Conservation (phyloP, 2,797 vertebrate species). For the Choloepus didactylus region DNA sequence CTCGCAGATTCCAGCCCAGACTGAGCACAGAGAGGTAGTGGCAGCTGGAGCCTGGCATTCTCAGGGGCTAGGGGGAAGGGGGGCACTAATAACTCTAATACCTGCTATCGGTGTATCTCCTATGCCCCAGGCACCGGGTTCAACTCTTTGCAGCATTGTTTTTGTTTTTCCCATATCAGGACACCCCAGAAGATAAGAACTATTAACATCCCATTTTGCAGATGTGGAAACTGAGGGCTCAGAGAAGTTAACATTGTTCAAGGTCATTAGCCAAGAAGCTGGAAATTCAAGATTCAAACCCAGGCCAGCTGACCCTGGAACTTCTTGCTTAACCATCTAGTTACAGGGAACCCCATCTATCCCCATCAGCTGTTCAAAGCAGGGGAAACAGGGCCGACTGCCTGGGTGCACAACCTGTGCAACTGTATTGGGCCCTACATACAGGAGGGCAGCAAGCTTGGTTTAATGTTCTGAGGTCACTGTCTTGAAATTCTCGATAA, state of each 20-base stretch:
- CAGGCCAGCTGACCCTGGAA: too few relatives aligned
- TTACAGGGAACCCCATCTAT: not conserved
- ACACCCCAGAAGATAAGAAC: not conserved
- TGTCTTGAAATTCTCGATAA: not conserved
- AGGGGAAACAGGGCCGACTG: not conserved
- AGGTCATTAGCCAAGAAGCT: not conserved
- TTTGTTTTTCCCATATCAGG: not conserved
- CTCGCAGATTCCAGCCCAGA: not conserved
- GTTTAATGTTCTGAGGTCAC: not conserved
- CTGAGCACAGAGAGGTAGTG: not conserved
- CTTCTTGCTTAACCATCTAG: not conserved
- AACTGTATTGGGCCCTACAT: fast-evolving
- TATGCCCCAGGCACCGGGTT: fast-evolving
- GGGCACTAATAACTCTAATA: not conserved
- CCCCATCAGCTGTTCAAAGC: not conserved
- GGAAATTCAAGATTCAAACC: not conserved
- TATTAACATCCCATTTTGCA: not conserved
- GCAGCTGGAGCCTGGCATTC: not conserved
- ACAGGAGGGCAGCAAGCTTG: not conserved
- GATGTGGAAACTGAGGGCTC: conserved; percentile 34
- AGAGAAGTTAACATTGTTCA: too few relatives aligned
- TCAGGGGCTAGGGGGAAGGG: not conserved
- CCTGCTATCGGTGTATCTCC: fast-evolving
- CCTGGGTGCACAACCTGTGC: fast-evolving
- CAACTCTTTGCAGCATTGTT: not conserved